phyloP scores from a whole-genome alignment of 2,113 vertebrate species.

The Leuciscus idus region DNA sequence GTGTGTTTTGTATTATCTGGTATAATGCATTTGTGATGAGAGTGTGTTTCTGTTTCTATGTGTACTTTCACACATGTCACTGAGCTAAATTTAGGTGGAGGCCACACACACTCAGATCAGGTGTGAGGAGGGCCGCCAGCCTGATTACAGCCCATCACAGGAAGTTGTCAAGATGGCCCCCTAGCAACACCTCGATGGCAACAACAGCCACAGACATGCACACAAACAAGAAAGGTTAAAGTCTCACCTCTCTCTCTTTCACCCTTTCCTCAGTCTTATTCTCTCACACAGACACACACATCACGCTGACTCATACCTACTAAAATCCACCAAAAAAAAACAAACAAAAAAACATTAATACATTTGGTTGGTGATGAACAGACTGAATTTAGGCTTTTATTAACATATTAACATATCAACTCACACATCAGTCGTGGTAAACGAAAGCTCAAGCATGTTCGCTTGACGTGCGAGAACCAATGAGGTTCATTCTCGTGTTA shows the following conservation, averaged over 20 bases:
- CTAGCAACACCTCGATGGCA: conserved; percentile 39
- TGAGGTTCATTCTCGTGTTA: too few relatives aligned
- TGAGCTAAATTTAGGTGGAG: conserved; percentile 33
- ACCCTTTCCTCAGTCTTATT: neutral
- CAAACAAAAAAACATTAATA: neutral
- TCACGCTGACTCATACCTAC: neutral
- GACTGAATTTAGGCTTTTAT: too few relatives aligned
- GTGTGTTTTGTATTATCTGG: neutral
- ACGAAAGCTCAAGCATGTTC: too few relatives aligned
- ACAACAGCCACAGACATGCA: conserved; percentile 31
- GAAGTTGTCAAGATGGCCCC: conserved; percentile 52
- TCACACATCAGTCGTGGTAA: too few relatives aligned
- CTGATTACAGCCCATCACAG: conserved; percentile 51
- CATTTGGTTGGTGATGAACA: too few relatives aligned
- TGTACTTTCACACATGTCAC: conserved; percentile 28
- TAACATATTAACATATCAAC: too few relatives aligned
- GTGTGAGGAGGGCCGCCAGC: conserved; percentile 46
- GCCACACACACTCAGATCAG: conserved; percentile 47
- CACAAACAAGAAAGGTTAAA: conserved; percentile 47
- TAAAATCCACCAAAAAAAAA: neutral
- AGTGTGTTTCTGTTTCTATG: neutral
- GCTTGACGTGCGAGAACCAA: too few relatives aligned
- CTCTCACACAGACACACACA: neutral
- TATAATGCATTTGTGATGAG: conserved; percentile 1
- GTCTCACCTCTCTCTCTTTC: conserved; percentile 1